Evolutionary conservation across 1,140 invertebrate genomes (phyloP), one percentile per base, ranked within the genome.

Genomic region (Propsilocerus akamusi): DNA sequence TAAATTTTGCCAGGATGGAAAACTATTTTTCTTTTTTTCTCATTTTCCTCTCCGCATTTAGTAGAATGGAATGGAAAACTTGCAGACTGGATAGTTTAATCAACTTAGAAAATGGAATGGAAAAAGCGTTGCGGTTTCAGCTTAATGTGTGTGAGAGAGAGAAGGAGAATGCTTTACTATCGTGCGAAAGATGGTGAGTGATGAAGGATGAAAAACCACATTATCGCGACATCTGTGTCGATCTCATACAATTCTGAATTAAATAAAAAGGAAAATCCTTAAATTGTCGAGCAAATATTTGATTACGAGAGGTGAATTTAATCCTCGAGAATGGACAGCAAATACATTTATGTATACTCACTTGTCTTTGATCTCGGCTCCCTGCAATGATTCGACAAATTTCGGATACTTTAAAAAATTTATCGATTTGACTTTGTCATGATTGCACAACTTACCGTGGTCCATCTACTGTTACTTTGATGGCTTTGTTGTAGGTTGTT

Each of bases 401-500:
- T n/a, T n/a, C n/a, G n/a, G n/a, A n/a, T n/a, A n/a, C n/a, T n/a
- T 8, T 30, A 30, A 30, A 2, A 30, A 30, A 30, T 3, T 30
- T 30, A 11, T 8, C 2, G n/a, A 11, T 30, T 30, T 11, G 28
- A 30, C 10, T 30, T 30, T n/a, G n/a, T n/a, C n/a, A n/a, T n/a
- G n/a, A n/a, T n/a, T 30, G 28, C 10, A 11, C n/a, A 2, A 11
- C 28, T 30, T 30, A 30, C 28, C 28, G 10, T n/a, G 95, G 95
- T 60, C 95, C 95, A 69, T 98, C 95, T 17, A 89, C 86, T 5
- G 93, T 98, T 48, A 98, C 92, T 72, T 99, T 99, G 67, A 99
- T 97, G 26, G 93, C 93, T 67, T 97, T 97, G 57, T 83, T 87
- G 70, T 97, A 97, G 4, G 92, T 93, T n/a, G 92, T 86, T 34